These are phyloP conservation scores for Chrysemys picta DNA, from an alignment of 2,113 vertebrate genomes.

Conservation along the genomic window DNA sequence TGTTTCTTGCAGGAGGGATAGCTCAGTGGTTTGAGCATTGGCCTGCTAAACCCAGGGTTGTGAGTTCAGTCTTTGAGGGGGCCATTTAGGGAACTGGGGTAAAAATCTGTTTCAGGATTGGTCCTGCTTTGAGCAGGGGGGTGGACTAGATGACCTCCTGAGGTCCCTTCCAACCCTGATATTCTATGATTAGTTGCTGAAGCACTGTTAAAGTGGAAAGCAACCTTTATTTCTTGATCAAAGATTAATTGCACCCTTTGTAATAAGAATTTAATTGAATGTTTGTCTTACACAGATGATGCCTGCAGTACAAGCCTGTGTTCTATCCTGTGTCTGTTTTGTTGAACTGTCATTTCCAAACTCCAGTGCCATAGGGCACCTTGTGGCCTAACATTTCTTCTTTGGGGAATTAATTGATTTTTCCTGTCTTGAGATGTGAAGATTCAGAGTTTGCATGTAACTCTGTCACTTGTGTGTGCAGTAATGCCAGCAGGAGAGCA, in stretches of 20 bases:
- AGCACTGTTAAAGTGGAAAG: neutral
- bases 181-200: too few species aligned
- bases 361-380: neutral
- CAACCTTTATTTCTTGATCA: neutral
- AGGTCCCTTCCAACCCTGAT: too few species aligned
- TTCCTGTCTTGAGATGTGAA: neutral
- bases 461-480: neutral
- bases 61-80: too few species aligned
- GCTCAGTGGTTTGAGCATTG: too few species aligned
- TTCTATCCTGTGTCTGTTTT: neutral
- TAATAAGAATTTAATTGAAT: conserved; percentile 10
- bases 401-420: neutral
- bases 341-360: neutral
- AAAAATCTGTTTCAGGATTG: too few species aligned
- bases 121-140: too few species aligned
- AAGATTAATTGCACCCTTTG: neutral
- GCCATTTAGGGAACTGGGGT: too few species aligned
- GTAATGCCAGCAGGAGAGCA: neutral
- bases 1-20: neutral
- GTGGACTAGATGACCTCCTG: too few species aligned
- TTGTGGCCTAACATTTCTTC: neutral
- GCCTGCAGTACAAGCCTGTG: neutral
- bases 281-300: neutral
- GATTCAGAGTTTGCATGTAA: neutral
- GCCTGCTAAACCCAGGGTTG: too few species aligned